A percentile compares a stretch with the other conserved stretches of the same genome.
phyloP scores from a whole-genome alignment of 2,797 vertebrate genomes.

The Labeo calbasu region DNA sequence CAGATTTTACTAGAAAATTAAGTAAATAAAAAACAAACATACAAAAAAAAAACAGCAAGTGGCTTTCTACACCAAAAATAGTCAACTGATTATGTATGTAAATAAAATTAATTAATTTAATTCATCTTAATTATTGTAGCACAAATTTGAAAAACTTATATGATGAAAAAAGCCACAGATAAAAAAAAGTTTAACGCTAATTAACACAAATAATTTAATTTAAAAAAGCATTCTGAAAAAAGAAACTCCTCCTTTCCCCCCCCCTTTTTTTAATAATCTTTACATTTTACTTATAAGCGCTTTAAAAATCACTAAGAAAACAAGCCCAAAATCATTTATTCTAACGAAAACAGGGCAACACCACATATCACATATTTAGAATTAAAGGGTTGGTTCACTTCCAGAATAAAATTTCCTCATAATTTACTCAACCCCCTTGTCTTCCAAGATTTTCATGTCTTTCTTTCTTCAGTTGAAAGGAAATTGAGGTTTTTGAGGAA shows the following conservation, averaged over 20 bases:
- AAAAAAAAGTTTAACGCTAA: background rate
- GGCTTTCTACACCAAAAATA: background rate
- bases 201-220: background rate
- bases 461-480: too few species aligned
- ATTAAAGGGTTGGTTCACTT: background rate
- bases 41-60: background rate
- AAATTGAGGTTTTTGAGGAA: too few species aligned
- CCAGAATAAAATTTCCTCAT: too few species aligned
- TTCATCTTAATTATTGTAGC: background rate
- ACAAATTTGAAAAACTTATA: background rate
- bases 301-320: background rate
- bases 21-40: fast-evolving
- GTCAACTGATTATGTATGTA: background rate
- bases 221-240: background rate
- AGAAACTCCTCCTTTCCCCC: background rate
- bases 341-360: background rate
- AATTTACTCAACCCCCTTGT: too few species aligned
- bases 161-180: background rate
- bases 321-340: background rate
- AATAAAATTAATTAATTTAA: background rate
- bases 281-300: background rate
- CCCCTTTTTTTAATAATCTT: too few species aligned
- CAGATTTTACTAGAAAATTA: background rate
- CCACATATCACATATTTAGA: background rate
- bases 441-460: too few species aligned